Base-by-base conservation (phyloP, 2,113 vertebrate species). In the Azemiops feae region DNA sequence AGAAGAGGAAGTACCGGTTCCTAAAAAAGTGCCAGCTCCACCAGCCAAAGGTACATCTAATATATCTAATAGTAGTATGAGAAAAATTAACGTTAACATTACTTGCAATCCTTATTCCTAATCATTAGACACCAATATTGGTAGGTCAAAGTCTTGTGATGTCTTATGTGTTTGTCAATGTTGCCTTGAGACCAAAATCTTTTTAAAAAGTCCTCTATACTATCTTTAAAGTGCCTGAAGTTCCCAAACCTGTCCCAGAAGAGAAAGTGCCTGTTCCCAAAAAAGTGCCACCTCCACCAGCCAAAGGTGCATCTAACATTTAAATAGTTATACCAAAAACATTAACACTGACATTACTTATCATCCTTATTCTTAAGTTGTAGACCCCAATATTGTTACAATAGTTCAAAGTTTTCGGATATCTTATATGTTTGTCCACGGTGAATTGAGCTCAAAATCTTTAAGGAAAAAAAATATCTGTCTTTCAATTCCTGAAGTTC, bases 201-300 rank as follows among this genome's bases (percentile, higher is more conserved):
- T 74, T 96, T 95, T 96, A 96, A 97, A 95, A 34, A 94, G 93
- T 34, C 16, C 16, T 74, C n/a, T 34, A 34, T 74, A 20, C 69
- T 74, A 74, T 74, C 69, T 74, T 34, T 34, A 74, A 74, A 74
- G 69, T 74, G 69, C 69, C 69, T 74, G 69, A 74, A 74, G 69
- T 74, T 74, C n/a, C 69, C 5, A 74, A 34, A 74, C n/a, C n/a
- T 74, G 69, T 74, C 69, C n/a, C 69, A 3, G n/a, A 74, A 74
- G 69, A 74, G n/a, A 20, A 74, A 74, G 69, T 74, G 69, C n/a
- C n/a, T 34, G 2, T 74, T 74, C 69, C 69, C 69, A 74, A 74
- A 18, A 74, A 74, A 34, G n/a, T 74, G n/a, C 69, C n/a, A 16
- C 30, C 64, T 69, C 64, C 64, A 74, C 12, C 69, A 74, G n/a